Base-by-base conservation (phyloP, 2,113 vertebrate genomes). In the Siphamia tubifer region DNA sequence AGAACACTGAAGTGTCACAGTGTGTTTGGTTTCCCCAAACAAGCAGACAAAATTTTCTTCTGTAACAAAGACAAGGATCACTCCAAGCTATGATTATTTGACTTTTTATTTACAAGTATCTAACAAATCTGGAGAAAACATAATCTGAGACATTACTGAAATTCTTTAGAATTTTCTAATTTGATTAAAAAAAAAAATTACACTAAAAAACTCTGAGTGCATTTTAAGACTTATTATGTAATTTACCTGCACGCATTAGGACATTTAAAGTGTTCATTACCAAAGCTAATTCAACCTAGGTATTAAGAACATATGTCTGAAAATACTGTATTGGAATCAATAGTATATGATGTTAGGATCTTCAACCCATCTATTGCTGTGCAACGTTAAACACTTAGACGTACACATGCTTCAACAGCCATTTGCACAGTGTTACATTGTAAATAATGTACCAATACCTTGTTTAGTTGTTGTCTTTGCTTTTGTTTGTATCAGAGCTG, bases 401-500 rank as follows among this genome's bases (percentile, higher is more conserved):
- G 24, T 15, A 61, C 40, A 77, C 54, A 5, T 27, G 13, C 31
- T 36, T 17, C 27, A 21, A 43, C 24, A 25, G 38, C 17, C 28
- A 35, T 30, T 30, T n/a, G 6, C 36, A 27, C 39, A 64, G 57
- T 49, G 49, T 31, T 34, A 9, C 21, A 21, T 47, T 86, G 68
- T 86, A 81, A 66, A 80, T 77, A 70, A 42, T 73, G 51, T 73
- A 69, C 38, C 23, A 57, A 69, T 57, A 67, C 56, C 31, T 55
- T 53, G 69, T 76, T 84, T 76, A 53, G 39, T 75, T 83, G 79
- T 82, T 56, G 72, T 87, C 73, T 80, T 81, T 83, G 67, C 56
- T 71, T 76, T 86, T 76, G 65, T 73, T 82, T 55, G 62, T 73
- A 66, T 74, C 31, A 64, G 65, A 74, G 23, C 36, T 62, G 65